These are phyloP conservation scores for Kryptolebias marmoratus DNA, from an alignment of 2,113 vertebrate species.

Conservation along the genomic window DNA sequence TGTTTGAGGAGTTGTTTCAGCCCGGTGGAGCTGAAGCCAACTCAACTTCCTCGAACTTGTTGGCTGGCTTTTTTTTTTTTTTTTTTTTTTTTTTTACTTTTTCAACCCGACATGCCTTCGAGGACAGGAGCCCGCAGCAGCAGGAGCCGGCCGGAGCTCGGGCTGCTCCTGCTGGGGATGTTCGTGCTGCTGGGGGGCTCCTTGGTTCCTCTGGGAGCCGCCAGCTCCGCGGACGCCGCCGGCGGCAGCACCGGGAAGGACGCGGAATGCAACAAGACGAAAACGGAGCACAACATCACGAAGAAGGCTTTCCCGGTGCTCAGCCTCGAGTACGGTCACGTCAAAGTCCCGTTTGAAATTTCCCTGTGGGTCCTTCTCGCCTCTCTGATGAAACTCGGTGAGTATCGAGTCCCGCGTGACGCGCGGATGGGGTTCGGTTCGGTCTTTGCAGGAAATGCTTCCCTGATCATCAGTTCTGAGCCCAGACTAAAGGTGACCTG, in stretches of 20 bases:
- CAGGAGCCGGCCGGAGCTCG: constrained; percentile 21
- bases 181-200: constrained; percentile 58
- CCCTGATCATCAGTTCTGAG: no score
- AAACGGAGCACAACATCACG: not conserved
- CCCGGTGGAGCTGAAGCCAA: not conserved
- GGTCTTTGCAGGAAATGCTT: constrained; percentile 23
- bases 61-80: not conserved
- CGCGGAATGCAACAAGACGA: no score
- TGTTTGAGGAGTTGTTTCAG: not conserved
- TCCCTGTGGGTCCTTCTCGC: constrained; percentile 94
- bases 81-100: not conserved
- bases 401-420: constrained; percentile 53
- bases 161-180: constrained; percentile 57
- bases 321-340: constrained; percentile 81
- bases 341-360: constrained; percentile 89
- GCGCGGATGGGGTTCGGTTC: no score
- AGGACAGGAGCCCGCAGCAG: not conserved
- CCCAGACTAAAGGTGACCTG: not conserved
- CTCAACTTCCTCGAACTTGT: constrained; percentile 46
- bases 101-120: constrained; percentile 34
- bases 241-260: not conserved
- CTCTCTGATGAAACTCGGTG: constrained; percentile 96
- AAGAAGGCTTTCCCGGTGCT: constrained; percentile 91
- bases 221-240: constrained; percentile 55
- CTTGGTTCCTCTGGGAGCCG: constrained; percentile 51